A percentile compares a stretch with the other conserved stretches of the same genome.
Evolutionary conservation across 2,797 vertebrate species (phyloP).

Genomic region (Cynodonichthys magdalenae): DNA sequence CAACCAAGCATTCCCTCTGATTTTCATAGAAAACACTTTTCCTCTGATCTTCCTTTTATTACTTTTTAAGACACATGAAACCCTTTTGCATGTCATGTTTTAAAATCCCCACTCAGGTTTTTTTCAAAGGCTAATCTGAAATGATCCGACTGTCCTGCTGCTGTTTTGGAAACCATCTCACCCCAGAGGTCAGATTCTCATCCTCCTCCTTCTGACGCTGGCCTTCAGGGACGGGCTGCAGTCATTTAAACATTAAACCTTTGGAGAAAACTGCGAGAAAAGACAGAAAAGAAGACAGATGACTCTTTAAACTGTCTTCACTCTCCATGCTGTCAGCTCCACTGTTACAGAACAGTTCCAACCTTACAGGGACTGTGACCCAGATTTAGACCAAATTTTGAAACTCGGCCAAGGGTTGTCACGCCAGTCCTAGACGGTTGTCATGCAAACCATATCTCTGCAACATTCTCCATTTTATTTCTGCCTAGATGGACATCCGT

Average conservation of each 20-base stretch:
- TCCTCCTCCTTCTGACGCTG: conserved; percentile 53
- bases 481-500: neutral
- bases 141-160: conserved; percentile 42
- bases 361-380: conserved; percentile 14
- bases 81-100: conserved; percentile 2
- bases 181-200: conserved; percentile 45
- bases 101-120: neutral
- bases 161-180: conserved; percentile 68
- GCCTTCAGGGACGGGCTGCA: conserved; percentile 45
- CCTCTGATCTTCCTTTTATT: neutral
- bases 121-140: conserved; percentile 40
- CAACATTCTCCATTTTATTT: neutral
- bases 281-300: conserved; percentile 20
- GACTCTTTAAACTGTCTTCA: conserved; percentile 4
- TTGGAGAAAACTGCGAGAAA: conserved; percentile 55
- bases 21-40: neutral
- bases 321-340: neutral
- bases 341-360: neutral
- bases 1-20: no score
- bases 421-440: conserved; percentile 1
- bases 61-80: neutral
- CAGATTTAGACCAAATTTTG: conserved; percentile 12
- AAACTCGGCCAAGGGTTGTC: conserved; percentile 3
- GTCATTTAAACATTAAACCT: conserved; percentile 51
- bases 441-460: conserved; percentile 2